Base-by-base conservation (phyloP, 2,888 invertebrate genomes). In the Drosophila borborema region DNA sequence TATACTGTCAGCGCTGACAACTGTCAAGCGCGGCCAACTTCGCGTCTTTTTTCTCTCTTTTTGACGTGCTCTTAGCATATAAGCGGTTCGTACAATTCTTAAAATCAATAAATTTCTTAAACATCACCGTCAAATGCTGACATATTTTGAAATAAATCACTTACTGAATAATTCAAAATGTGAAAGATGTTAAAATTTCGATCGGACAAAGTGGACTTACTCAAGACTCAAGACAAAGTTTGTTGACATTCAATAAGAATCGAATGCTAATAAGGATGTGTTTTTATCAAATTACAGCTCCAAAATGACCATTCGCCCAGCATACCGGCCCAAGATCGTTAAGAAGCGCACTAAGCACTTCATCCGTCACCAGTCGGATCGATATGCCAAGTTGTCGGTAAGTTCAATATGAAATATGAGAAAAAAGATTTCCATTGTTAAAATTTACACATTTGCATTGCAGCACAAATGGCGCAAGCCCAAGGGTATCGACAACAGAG, bases 401-500 rank as follows among this genome's bases (percentile, higher is more conserved):
- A 92, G 94, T 92, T 70, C 2, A 16, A 34, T 63, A 20, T 10
- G 1, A 28, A 61, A 61, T 18, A 9, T 3, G n/a, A 43, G 16
- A 16, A 28, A 34, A 18, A 6, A 2, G 36, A 53, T 16, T 28
- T 18, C 16, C 20, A 7, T 23, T 38, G 36, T n/a, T 77, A 71
- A 76, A 28, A 14, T 23, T 12, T 23, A 6, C 16, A 3, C 23
- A 38, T 23, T 43, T 2, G 23, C 31, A n/a, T 61, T 72, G 74
- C 61, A 98, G 97, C 95, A 97, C 86, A 98, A 97, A 96, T 99
- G 99, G 99, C 96, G 99, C 93, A 99, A 99, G 94, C 99, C 99
- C 23, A 99, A 99, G 95, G 99, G 99, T 98, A 99, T 99, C 94
- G 99, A 99, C 94, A 99, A 99, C 96, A 96, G 99, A 94, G 99